Conservation (phyloP, 2,888 invertebrate genomes). For the Caenorhabditis virilis region DNA sequence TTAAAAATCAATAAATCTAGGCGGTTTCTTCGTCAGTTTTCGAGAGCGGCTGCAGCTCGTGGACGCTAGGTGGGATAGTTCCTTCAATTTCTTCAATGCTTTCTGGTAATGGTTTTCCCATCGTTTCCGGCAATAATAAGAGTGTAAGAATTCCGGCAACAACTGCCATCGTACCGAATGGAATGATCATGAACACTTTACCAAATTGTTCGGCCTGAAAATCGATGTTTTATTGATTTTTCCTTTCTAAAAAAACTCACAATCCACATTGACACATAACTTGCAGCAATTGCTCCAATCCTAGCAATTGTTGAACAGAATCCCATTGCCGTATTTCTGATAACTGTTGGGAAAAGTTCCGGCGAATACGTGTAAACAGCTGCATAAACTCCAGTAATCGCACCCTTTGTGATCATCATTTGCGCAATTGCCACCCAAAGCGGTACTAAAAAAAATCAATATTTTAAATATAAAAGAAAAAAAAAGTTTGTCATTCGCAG, state of each 20-base stretch:
- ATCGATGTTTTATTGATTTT: not conserved
- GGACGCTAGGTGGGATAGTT: slow-evolving; percentile 9
- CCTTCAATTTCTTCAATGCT: slow-evolving; percentile 61
- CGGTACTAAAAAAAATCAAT: slow-evolving; percentile 15
- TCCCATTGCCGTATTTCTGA: slow-evolving; percentile 83
- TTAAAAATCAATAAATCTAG: slow-evolving; percentile 6
- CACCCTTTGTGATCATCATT: slow-evolving; percentile 80
- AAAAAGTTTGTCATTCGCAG: slow-evolving; percentile 37
- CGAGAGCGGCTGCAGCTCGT: slow-evolving; percentile 33
- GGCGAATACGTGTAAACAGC: slow-evolving; percentile 86
- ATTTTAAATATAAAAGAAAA: slow-evolving; percentile 1
- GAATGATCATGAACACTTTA: slow-evolving; percentile 62
- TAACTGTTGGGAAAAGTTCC: slow-evolving; percentile 85
- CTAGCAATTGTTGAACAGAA: slow-evolving; percentile 84
- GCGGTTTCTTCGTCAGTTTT: slow-evolving; percentile 25
- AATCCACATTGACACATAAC: slow-evolving; percentile 76
- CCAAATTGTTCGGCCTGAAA: slow-evolving; percentile 54
- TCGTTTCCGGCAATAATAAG: slow-evolving; percentile 66
- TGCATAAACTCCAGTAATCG: slow-evolving; percentile 83
- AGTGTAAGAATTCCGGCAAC: slow-evolving; percentile 57
- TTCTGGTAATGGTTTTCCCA: slow-evolving; percentile 62
- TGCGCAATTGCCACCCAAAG: slow-evolving; percentile 69
- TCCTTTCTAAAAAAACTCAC: slow-evolving; percentile 44
- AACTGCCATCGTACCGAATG: slow-evolving; percentile 60
- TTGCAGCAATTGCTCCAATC: slow-evolving; percentile 84